Percentiles rank a stretch among this genome's conserved stretches.
phyloP scores from a whole-genome alignment of 1,140 invertebrate genomes.

The Agrilus planipennis region DNA sequence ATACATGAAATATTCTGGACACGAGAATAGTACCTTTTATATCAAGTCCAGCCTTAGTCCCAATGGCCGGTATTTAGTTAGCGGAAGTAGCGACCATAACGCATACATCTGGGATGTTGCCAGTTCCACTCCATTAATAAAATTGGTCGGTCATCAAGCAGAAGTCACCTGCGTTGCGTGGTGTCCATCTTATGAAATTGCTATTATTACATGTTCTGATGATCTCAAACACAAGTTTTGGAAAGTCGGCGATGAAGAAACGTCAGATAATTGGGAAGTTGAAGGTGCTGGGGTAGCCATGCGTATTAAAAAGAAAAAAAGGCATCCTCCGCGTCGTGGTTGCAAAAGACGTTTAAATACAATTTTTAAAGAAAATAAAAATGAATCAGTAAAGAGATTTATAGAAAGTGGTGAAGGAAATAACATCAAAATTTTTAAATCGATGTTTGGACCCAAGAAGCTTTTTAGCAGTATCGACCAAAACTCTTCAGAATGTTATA shows the following conservation, averaged over 20 bases:
- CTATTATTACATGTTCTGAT: constrained; percentile 69
- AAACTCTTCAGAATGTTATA: too few species aligned
- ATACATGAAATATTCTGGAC: constrained; percentile 48
- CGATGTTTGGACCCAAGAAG: too few species aligned
- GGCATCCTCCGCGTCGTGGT: too few species aligned
- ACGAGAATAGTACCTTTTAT: constrained; percentile 68
- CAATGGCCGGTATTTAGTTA: constrained; percentile 65
- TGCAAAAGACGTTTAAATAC: too few species aligned
- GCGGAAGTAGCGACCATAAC: constrained; percentile 71
- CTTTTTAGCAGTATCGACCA: too few species aligned
- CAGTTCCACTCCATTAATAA: constrained; percentile 49
- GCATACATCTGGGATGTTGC: constrained; percentile 74
- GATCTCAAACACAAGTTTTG: constrained; percentile 67
- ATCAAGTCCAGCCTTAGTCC: constrained; percentile 69
- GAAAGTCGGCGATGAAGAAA: constrained; percentile 47
- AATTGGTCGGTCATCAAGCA: constrained; percentile 58
- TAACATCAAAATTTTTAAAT: too few species aligned
- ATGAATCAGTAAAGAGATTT: too few species aligned
- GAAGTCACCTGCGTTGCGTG: constrained; percentile 80
- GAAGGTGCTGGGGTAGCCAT: constrained; percentile 40
- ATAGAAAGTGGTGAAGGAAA: too few species aligned
- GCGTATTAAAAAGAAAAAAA: too few species aligned
- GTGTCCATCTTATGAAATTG: constrained; percentile 40
- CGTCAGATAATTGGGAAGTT: constrained; percentile 36
- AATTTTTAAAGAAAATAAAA: too few species aligned